Conservation (phyloP, 2,888 invertebrate species). For the Diarsia rubi region DNA sequence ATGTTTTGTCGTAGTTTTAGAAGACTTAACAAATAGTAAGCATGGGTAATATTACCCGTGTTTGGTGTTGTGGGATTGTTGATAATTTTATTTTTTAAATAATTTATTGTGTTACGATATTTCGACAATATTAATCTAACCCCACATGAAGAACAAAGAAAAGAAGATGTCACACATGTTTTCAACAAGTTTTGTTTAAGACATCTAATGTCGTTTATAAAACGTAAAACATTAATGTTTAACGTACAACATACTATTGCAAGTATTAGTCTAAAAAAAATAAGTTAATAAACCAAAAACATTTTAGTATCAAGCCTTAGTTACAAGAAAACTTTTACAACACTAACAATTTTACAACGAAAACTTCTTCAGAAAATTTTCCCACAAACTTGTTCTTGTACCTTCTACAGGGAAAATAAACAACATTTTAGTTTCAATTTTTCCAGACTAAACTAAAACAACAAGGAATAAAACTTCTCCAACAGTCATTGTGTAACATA, state of each 20-base stretch:
- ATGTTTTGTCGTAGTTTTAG: not conserved
- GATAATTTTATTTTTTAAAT: not conserved
- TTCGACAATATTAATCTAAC: not conserved
- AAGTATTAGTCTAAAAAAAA: not conserved
- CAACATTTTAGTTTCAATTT: conserved; percentile 5
- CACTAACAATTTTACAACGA: not conserved
- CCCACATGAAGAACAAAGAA: too few species aligned
- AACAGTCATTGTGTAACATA: conserved; percentile 7
- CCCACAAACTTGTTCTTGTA: not conserved
- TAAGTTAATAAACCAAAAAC: not conserved
- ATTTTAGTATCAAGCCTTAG: not conserved
- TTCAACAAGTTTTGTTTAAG: not conserved
- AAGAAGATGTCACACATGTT: not conserved
- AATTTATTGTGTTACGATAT: not conserved
- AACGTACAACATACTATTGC: too few species aligned
- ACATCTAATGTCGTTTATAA: too few species aligned
- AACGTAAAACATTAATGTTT: too few species aligned
- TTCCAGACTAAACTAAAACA: conserved; percentile 20
- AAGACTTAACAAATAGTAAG: too few species aligned
- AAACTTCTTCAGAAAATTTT: conserved; percentile 3
- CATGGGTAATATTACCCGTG: too few species aligned
- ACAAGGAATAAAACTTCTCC: conserved; percentile 1
- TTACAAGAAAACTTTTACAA: not conserved
- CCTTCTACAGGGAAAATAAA: conserved; percentile 1
- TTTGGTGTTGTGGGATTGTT: not conserved